Conservation (phyloP, 2,113 vertebrate genomes). For the Pomatostomus ruficeps region DNA sequence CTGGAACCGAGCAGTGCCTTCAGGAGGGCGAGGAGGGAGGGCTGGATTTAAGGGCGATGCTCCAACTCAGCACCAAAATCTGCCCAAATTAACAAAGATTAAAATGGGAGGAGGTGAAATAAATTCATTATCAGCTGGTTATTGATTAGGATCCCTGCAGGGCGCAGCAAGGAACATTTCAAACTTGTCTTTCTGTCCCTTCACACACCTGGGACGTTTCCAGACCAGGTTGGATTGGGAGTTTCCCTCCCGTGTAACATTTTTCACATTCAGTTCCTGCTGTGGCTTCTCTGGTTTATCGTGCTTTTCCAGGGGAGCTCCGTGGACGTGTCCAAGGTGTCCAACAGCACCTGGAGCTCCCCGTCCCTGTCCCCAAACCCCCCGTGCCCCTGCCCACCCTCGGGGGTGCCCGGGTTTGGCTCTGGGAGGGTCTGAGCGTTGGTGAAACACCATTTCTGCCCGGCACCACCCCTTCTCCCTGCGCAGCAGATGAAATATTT, state of each 20-base stretch:
- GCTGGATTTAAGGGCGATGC: not conserved
- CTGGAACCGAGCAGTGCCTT: not conserved
- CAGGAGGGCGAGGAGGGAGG: not conserved
- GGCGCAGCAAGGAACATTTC: not conserved
- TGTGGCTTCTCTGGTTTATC: not conserved
- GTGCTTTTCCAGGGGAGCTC: not conserved
- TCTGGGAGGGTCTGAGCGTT: not conserved
- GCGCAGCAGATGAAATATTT: constrained; percentile 72
- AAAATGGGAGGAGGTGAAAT: not conserved
- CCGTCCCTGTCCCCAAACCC: not conserved
- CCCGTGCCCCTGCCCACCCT: not conserved
- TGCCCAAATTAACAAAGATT: not conserved
- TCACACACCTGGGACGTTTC: not conserved
- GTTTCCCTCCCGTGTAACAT: not conserved
- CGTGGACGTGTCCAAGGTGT: accelerated
- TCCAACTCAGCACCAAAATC: not conserved
- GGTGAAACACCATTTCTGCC: constrained; percentile 26
- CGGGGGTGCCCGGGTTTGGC: not conserved
- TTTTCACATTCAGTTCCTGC: not conserved
- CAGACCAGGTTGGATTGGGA: not conserved
- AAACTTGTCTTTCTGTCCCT: not conserved
- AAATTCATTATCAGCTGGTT: not conserved
- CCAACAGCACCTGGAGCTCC: not conserved
- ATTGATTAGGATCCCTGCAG: not conserved
- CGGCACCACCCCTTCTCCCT: constrained; percentile 30